Evolutionary conservation across 1,140 invertebrate genomes (phyloP).

Genomic region (Scaptodrosophila lebanonensis): DNA sequence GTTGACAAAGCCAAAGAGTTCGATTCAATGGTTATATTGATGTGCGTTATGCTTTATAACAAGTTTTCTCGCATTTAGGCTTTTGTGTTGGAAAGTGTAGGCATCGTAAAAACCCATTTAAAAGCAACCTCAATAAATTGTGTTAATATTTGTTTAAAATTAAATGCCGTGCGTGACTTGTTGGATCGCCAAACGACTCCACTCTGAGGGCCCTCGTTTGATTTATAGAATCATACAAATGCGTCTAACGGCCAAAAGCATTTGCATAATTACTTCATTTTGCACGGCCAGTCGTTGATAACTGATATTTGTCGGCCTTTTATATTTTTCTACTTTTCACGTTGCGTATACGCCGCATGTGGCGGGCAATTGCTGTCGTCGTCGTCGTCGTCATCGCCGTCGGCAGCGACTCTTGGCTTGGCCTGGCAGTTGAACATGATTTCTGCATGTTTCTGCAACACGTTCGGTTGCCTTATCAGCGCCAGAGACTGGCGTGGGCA

Average conservation of each 20-base stretch:
- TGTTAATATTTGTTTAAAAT: slow-evolving; percentile 21
- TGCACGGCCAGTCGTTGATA: slow-evolving; percentile 18
- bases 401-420: neutral
- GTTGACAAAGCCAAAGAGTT: neutral
- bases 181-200: no score
- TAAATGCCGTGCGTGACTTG: slow-evolving; percentile 57
- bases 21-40: neutral
- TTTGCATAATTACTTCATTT: slow-evolving; percentile 72
- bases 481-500: neutral
- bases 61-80: slow-evolving; percentile 10
- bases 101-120: slow-evolving; percentile 9
- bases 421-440: slow-evolving; percentile 23
- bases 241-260: slow-evolving; percentile 39
- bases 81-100: slow-evolving; percentile 32
- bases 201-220: slow-evolving; percentile 34
- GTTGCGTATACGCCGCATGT: slow-evolving; percentile 51
- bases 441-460: slow-evolving; percentile 33
- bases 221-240: slow-evolving; percentile 61
- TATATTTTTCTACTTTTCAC: neutral
- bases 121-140: slow-evolving; percentile 20
- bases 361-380: neutral
- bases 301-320: no score
- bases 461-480: slow-evolving; percentile 3
- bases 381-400: neutral
- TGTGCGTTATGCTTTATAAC: slow-evolving; percentile 24